phyloP scores from a whole-genome alignment of 2,113 vertebrate species.

The Syngnathus scovelli region DNA sequence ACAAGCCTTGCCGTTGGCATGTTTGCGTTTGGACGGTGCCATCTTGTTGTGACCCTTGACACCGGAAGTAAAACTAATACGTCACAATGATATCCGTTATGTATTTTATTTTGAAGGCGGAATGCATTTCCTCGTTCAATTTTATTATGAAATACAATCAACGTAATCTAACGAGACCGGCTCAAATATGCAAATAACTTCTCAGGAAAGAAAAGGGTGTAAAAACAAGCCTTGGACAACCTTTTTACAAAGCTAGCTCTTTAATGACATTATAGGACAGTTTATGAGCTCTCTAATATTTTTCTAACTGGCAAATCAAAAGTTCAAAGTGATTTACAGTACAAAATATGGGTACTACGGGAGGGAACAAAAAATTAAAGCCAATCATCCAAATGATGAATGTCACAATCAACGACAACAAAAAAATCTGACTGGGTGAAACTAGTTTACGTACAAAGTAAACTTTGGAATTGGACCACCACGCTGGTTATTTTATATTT shows the following conservation, averaged over 20 bases:
- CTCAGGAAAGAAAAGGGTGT: background rate
- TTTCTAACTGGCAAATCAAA: conserved; percentile 30
- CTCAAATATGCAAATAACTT: background rate
- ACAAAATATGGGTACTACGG: conserved; percentile 30
- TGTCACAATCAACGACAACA: conserved; percentile 15
- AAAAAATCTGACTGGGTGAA: conserved; percentile 6
- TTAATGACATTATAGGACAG: conserved; percentile 64
- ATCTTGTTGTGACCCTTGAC: conserved; percentile 65
- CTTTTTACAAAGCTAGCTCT: conserved; percentile 67
- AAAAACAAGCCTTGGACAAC: conserved; percentile 29
- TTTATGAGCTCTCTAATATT: conserved; percentile 19
- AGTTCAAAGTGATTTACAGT: conserved; percentile 48
- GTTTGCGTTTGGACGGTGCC: conserved; percentile 68
- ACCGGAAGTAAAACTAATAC: conserved; percentile 48
- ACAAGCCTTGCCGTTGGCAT: conserved; percentile 7
- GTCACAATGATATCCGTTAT: background rate
- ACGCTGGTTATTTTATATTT: background rate
- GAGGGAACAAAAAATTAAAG: conserved; percentile 26
- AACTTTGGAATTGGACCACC: background rate
- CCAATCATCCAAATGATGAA: conserved; percentile 18
- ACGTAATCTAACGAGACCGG: background rate
- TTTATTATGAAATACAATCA: background rate
- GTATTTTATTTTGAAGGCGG: background rate
- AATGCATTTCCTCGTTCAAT: background rate
- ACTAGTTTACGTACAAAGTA: background rate